Evolutionary conservation across 2,797 vertebrate genomes (phyloP).

Genomic region (Pristis pectinata): DNA sequence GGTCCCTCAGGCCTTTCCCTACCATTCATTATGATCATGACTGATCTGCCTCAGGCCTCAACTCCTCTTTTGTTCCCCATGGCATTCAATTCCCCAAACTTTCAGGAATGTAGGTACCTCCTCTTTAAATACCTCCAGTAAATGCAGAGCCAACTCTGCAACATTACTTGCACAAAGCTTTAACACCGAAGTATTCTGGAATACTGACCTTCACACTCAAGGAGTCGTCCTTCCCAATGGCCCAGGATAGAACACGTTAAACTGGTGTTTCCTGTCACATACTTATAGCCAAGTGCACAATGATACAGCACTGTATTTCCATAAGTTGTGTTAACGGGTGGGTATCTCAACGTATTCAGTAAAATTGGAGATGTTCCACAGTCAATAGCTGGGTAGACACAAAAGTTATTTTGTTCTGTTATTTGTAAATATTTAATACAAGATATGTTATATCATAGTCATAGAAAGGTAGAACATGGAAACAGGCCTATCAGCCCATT

Average conservation of each 20-base stretch:
- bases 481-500: too few relatives aligned
- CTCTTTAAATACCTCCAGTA: too few relatives aligned
- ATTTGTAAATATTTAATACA: not conserved
- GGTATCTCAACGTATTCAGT: not conserved
- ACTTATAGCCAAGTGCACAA: not conserved
- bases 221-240: not conserved
- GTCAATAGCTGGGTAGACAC: not conserved
- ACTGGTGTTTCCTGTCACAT: not conserved
- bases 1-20: too few relatives aligned
- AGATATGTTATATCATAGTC: not conserved
- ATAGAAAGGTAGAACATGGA: too few relatives aligned
- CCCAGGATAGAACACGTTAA: not conserved
- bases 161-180: not conserved
- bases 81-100: too few relatives aligned
- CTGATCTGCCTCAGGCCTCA: too few relatives aligned
- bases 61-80: too few relatives aligned
- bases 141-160: not conserved
- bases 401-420: not conserved
- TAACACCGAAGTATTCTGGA: not conserved
- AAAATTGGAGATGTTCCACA: not conserved
- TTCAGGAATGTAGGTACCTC: too few relatives aligned
- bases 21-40: too few relatives aligned
- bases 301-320: not conserved
- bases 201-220: slow-evolving; percentile 15
- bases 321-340: not conserved